phyloP scores from a whole-genome alignment of 2,888 invertebrate species.

The Fabriciana adippe region DNA sequence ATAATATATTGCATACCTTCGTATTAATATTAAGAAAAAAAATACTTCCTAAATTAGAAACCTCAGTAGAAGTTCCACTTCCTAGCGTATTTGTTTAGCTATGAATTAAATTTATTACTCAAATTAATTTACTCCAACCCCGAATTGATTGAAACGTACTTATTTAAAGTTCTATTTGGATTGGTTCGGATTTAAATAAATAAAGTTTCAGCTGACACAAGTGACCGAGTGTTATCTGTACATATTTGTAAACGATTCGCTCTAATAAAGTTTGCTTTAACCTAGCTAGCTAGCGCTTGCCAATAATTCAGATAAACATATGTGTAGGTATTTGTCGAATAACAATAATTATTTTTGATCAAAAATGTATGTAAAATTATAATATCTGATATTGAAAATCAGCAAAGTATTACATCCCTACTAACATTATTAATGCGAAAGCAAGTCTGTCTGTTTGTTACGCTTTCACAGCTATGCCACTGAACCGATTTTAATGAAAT shows the following conservation, averaged over 20 bases:
- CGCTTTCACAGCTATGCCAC: too few relatives aligned
- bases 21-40: background rate
- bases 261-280: conserved; percentile 12
- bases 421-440: too few relatives aligned
- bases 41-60: background rate
- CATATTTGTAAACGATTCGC: conserved; percentile 25
- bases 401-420: too few relatives aligned
- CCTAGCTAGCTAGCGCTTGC: background rate
- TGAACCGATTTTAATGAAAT: too few relatives aligned
- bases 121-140: conserved; percentile 45
- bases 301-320: background rate
- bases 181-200: conserved; percentile 36
- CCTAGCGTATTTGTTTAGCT: conserved; percentile 27
- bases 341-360: background rate
- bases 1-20: background rate
- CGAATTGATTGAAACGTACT: conserved; percentile 46
- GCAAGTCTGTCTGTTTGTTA: too few relatives aligned
- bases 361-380: too few relatives aligned
- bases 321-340: background rate
- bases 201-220: conserved; percentile 22
- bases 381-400: too few relatives aligned
- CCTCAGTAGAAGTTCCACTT: conserved; percentile 5
- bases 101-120: conserved; percentile 42
- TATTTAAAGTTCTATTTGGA: conserved; percentile 40
- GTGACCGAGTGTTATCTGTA: conserved; percentile 19